Evolutionary conservation across 2,797 vertebrate genomes (phyloP), one percentile per base, ranked within the genome.

Genomic region (Fundulus diaphanus): DNA sequence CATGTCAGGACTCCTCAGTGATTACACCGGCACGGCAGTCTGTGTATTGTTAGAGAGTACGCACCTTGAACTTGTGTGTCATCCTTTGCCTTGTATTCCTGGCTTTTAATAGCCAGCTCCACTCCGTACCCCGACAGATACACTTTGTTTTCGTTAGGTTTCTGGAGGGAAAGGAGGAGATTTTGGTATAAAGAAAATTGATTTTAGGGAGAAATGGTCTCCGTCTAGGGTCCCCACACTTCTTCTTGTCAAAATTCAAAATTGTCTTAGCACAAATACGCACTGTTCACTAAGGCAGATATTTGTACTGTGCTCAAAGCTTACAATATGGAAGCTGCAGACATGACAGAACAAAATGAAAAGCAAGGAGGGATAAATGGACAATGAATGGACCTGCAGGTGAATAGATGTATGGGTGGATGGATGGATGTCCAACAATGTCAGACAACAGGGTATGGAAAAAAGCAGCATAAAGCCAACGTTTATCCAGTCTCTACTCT

Each of bases 31-130:
- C 18, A 40, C 18, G 61, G 22, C 61, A 49, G 37, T 70, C 75
- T 75, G 72, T 44, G 35, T 77, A 72, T 78, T 24, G 1, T 79
- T 20, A 46, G 66, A 44, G 57, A 69, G 56, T 44, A 37, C 24
- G 29, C 12, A 99, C 98, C 97, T 96, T 99, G 97, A 92, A 99
- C 98, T 95, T 99, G 98, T 44, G 98, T 99, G 94, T 99, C 98
- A 65, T 99, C 98, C 93, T 99, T 99, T 74, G 97, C 98, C 89
- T 99, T 99, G 91, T 99, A 99, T 87, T 99, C 98, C 83, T 98
- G 98, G 94, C 94, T 99, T 93, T 99, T 99, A 90, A 99, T 99
- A 76, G 97, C 98, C 88, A 99, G 91, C 85, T 99, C 98, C 83
- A 99, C 98, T 7, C 97, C 98, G 40, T 98, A 99, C 42, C 98